phyloP scores from a whole-genome alignment of 2,113 vertebrate species.

The Heterochromis multidens region DNA sequence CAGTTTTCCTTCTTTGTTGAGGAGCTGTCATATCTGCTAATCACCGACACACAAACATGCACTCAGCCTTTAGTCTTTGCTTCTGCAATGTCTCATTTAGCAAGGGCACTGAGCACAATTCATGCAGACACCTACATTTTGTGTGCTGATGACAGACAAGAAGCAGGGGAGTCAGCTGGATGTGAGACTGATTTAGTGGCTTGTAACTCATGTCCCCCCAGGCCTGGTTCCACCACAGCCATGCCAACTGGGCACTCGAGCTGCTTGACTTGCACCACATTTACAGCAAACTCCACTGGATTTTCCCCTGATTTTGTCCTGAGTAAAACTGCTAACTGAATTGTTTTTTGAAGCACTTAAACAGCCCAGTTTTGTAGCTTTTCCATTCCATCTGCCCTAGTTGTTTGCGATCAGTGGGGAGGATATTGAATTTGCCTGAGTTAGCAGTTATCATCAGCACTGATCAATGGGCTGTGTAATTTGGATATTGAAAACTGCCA shows the following conservation, averaged over 20 bases:
- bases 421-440: constrained; percentile 27
- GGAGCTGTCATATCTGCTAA: background rate
- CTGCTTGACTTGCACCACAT: constrained; percentile 13
- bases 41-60: background rate
- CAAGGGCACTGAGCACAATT: background rate
- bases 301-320: constrained; percentile 35
- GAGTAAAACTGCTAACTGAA: constrained; percentile 15
- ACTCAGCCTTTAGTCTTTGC: background rate
- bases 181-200: constrained; percentile 50
- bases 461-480: constrained; percentile 29
- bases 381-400: background rate
- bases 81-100: background rate
- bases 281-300: constrained; percentile 34
- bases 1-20: background rate
- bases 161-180: constrained; percentile 39
- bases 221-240: constrained; percentile 10
- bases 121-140: background rate
- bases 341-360: background rate
- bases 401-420: constrained; percentile 16
- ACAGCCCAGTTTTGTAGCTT: background rate
- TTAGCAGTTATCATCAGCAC: constrained; percentile 27
- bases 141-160: constrained; percentile 20
- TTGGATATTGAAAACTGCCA: constrained; percentile 48
- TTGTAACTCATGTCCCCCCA: constrained; percentile 35
- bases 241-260: background rate